These are phyloP conservation scores for Hydractinia symbiolongicarpus DNA, from an alignment of 30 jellyfish, hydroid and myxozoan genomes.

Conservation along the genomic window DNA sequence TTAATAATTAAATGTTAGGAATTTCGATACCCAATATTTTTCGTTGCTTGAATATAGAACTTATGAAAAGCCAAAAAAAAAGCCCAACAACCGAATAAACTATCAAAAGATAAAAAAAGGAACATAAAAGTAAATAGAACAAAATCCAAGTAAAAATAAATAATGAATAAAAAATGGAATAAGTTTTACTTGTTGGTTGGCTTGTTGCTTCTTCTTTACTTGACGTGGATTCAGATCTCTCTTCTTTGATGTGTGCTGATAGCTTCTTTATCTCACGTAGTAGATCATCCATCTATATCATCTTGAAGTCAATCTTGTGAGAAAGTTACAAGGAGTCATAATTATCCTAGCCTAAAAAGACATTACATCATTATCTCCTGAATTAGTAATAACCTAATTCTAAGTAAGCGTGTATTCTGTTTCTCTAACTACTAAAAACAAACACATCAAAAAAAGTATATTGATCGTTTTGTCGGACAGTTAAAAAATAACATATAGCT, in stretches of 20 bases:
- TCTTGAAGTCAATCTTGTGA: not conserved
- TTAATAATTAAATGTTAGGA: no score
- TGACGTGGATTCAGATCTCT: conserved; percentile 54
- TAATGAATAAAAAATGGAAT: not conserved
- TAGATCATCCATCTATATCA: conserved; percentile 70
- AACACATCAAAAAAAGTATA: no score
- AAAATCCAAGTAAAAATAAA: no score
- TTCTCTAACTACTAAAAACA: no score
- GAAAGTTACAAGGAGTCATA: no score
- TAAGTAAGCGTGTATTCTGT: no score
- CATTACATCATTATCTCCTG: no score
- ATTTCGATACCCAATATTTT: no score
- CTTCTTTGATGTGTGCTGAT: conserved; percentile 54
- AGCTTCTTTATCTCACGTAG: conserved; percentile 56
- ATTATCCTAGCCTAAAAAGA: no score
- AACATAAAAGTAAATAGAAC: not conserved
- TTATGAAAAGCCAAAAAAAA: not conserved
- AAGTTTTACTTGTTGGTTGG: not conserved
- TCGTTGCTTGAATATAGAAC: not conserved
- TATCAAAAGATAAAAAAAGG: not conserved
- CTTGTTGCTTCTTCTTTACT: conserved; percentile 29
- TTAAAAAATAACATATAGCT: no score
- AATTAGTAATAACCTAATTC: no score
- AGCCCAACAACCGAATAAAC: not conserved
- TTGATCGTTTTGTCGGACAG: no score